Evolutionary conservation across 2,888 invertebrate species (phyloP).

Genomic region (Halictus ligatus): DNA sequence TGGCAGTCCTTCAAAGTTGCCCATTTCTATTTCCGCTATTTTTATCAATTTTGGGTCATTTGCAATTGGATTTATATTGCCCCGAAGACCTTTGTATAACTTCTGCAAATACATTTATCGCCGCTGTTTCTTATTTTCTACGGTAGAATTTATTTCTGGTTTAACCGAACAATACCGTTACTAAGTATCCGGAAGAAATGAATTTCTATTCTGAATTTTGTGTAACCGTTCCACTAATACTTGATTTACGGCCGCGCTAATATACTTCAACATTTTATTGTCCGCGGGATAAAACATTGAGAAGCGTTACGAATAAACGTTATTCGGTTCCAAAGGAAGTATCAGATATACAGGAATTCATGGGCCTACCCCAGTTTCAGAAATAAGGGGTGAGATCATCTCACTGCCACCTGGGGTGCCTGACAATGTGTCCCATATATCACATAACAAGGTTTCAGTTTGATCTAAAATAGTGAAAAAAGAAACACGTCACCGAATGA

Average conservation of each 20-base stretch:
- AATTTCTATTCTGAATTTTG: neutral
- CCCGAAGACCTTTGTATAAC: neutral
- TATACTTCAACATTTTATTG: neutral
- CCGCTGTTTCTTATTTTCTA: neutral
- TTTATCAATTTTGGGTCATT: too few species aligned
- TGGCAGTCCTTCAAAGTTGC: neutral
- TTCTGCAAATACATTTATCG: neutral
- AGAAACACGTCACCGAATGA: neutral
- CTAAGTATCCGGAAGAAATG: neutral
- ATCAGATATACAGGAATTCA: slow-evolving; percentile 2
- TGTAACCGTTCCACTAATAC: neutral
- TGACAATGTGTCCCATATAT: slow-evolving; percentile 12
- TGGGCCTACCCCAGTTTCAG: neutral
- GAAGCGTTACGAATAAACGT: neutral
- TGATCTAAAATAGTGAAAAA: slow-evolving; percentile 2
- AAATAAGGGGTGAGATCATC: slow-evolving; percentile 2
- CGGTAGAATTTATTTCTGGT: neutral
- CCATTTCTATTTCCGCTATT: neutral
- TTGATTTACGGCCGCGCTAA: neutral
- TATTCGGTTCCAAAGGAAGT: neutral
- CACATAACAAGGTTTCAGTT: neutral
- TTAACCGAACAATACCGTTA: neutral
- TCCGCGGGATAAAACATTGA: neutral
- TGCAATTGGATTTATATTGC: neutral
- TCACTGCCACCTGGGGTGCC: slow-evolving; percentile 10